Base-by-base conservation (phyloP, 30 jellyfish, hydroid and myxozoan genomes). In the Turritopsis dohrnii region DNA sequence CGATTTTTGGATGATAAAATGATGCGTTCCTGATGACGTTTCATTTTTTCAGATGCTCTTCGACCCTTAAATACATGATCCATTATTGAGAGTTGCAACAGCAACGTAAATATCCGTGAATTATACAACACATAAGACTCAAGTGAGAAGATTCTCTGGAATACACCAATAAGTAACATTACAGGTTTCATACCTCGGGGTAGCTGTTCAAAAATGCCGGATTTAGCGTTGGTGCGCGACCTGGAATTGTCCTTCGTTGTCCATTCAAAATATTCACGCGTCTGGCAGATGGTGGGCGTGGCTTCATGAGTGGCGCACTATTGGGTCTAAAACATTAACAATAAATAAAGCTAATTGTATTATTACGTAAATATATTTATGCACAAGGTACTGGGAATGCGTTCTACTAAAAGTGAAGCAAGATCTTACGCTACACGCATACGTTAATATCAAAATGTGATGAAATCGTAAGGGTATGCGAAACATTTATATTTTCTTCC, bases 311-410 rank as follows among this genome's bases (percentile, higher is more conserved):
- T 21, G 87, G 87, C 1, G 87, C 87, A 53, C 87, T 80, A 18
- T n/a, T 53, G 4, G 87, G 87, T 80, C 87, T 80, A 80, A 31
- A 80, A 52, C n/a, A n/a, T n/a, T n/a, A n/a, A n/a, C n/a, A n/a
- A n/a, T n/a, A n/a, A n/a, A n/a, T n/a, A n/a, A n/a, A n/a, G n/a
- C n/a, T n/a, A n/a, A n/a, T n/a, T n/a, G n/a, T n/a, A n/a, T n/a
- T n/a, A n/a, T n/a, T n/a, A n/a, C n/a, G n/a, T n/a, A n/a, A n/a
- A n/a, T n/a, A n/a, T n/a, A n/a, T n/a, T n/a, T n/a, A n/a, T n/a
- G n/a, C n/a, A n/a, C n/a, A n/a, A n/a, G n/a, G n/a, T n/a, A n/a
- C n/a, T n/a, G n/a, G n/a, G n/a, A n/a, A n/a, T n/a, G n/a, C n/a
- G n/a, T n/a, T n/a, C n/a, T n/a, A n/a, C n/a, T n/a, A n/a, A n/a